These are phyloP conservation scores for Trematomus bernacchii DNA, from an alignment of 2,797 vertebrate genomes.

Conservation along the genomic window DNA sequence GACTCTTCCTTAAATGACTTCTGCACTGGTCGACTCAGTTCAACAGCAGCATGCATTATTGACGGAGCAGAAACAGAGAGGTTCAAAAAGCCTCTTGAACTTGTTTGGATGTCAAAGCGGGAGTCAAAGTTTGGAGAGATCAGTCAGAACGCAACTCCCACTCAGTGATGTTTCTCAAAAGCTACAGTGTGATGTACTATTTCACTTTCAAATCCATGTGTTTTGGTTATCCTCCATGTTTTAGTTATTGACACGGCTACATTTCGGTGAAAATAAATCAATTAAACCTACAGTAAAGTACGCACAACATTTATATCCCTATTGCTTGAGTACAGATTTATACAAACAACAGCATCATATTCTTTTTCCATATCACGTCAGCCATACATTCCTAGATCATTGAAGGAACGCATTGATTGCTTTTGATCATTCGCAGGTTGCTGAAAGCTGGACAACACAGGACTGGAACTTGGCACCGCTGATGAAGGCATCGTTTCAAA, in stretches of 20 bases:
- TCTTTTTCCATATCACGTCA: not conserved
- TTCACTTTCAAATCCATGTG: slow-evolving; percentile 28
- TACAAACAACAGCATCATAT: slow-evolving; percentile 3
- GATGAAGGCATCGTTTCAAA: slow-evolving; percentile 12
- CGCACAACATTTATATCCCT: not conserved
- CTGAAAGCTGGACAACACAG: not conserved
- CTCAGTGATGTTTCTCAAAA: slow-evolving; percentile 8
- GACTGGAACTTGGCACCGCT: slow-evolving; percentile 2
- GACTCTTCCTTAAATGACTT: slow-evolving; percentile 44
- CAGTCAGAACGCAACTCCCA: not conserved
- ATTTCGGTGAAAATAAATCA: slow-evolving; percentile 26
- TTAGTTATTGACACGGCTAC: slow-evolving; percentile 10
- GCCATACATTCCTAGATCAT: not conserved
- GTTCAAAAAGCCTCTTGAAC: slow-evolving; percentile 37
- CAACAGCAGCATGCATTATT: slow-evolving; percentile 24
- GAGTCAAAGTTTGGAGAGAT: slow-evolving; percentile 29
- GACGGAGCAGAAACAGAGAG: slow-evolving; percentile 29
- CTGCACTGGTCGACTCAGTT: slow-evolving; percentile 15
- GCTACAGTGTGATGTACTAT: not conserved
- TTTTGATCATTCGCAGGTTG: slow-evolving; percentile 3
- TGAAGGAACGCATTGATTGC: not conserved
- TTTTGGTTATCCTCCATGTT: slow-evolving; percentile 29
- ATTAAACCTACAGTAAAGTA: slow-evolving; percentile 4
- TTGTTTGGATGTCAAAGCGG: slow-evolving; percentile 33
- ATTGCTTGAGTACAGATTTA: not conserved